These are phyloP conservation scores for Acomys russatus DNA, from an alignment of 2,797 vertebrate genomes.

Conservation along the genomic window DNA sequence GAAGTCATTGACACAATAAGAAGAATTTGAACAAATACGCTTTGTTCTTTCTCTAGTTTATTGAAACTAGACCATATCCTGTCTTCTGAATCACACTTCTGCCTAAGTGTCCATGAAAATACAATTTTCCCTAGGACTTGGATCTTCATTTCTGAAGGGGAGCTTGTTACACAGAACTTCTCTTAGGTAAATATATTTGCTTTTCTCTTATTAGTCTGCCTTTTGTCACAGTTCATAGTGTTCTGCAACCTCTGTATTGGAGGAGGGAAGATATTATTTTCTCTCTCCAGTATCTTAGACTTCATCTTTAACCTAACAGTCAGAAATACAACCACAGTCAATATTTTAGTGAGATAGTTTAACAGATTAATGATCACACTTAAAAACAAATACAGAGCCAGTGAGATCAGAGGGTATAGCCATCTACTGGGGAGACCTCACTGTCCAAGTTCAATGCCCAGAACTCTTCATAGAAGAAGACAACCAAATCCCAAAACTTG, in stretches of 20 bases:
- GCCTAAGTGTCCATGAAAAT: too few species aligned
- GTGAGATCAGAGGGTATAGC: background rate
- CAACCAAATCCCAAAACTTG: background rate
- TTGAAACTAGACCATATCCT: background rate
- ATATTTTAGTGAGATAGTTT: background rate
- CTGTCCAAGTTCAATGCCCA: background rate
- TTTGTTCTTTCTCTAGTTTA: background rate
- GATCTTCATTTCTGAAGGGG: background rate
- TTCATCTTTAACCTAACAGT: background rate
- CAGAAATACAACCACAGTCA: background rate
- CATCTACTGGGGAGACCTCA: background rate
- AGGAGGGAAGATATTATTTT: background rate
- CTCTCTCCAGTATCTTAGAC: background rate
- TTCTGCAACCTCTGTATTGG: background rate
- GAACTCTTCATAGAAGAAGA: background rate
- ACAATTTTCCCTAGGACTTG: too few species aligned
- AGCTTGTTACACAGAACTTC: background rate
- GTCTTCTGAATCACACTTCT: background rate
- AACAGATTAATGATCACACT: background rate
- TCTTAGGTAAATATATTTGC: background rate
- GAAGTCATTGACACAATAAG: background rate
- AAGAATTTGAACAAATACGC: background rate
- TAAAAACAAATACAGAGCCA: background rate
- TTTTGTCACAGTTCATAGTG: background rate
- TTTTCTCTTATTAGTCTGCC: background rate